A percentile compares a stretch with the other conserved stretches of the same genome.
These are phyloP conservation scores for Tiaroga cobitis DNA, from an alignment of 2,797 vertebrate genomes.

Conservation along the genomic window DNA sequence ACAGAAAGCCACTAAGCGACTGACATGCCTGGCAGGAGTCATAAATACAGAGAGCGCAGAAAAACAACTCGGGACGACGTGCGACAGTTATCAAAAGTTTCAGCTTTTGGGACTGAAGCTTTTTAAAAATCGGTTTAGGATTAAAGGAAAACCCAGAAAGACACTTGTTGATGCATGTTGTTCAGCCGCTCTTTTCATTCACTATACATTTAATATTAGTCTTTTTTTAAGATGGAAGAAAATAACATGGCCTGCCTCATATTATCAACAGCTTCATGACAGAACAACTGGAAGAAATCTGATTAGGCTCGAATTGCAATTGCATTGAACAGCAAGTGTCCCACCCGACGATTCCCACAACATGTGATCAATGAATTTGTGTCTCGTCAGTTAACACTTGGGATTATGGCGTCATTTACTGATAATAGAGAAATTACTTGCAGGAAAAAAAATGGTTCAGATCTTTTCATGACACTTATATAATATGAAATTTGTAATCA, in stretches of 20 bases:
- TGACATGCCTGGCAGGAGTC: conserved; percentile 43
- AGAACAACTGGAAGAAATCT: background rate
- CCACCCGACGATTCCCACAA: too few species aligned
- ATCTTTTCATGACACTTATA: too few species aligned
- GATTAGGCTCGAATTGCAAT: background rate
- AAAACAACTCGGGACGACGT: background rate
- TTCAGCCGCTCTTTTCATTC: background rate
- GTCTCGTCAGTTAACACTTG: too few species aligned
- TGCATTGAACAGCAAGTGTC: background rate
- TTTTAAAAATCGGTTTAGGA: conserved; percentile 15
- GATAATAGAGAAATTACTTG: too few species aligned
- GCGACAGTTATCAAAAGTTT: conserved; percentile 44
- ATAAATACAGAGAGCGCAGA: conserved; percentile 32
- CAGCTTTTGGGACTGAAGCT: conserved; percentile 16
- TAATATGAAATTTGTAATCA: too few species aligned
- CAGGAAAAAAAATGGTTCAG: too few species aligned
- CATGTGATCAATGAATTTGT: too few species aligned
- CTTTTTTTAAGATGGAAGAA: background rate
- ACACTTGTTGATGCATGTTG: conserved; percentile 12
- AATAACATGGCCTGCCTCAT: background rate
- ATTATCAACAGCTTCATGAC: background rate
- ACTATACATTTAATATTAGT: background rate
- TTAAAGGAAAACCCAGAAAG: conserved; percentile 20
- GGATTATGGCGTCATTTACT: too few species aligned
- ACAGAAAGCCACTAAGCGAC: conserved; percentile 47